These are phyloP conservation scores for Passer domesticus DNA, from an alignment of 2,113 vertebrate species.

Conservation along the genomic window DNA sequence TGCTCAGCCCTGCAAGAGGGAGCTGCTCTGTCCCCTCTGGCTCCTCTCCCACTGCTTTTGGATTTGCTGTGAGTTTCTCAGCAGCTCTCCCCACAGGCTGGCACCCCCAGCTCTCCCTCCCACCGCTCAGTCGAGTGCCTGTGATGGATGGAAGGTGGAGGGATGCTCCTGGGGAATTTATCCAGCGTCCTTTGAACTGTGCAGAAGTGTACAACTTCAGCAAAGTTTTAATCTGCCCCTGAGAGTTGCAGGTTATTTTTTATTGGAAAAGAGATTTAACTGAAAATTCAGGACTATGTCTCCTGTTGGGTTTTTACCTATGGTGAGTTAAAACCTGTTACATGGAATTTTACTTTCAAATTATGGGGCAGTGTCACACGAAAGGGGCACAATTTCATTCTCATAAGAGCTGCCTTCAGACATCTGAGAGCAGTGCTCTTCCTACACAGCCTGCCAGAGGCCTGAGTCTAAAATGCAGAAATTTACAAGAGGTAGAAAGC, in stretches of 20 bases:
- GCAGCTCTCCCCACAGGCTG: background rate
- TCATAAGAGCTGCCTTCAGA: background rate
- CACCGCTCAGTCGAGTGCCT: rapidly evolving
- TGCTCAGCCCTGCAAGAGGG: rapidly evolving
- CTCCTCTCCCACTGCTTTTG: background rate
- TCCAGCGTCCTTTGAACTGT: background rate
- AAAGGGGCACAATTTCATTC: background rate
- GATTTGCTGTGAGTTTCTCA: background rate
- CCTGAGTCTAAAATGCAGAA: background rate
- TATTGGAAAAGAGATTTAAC: background rate
- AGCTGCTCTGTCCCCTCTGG: background rate
- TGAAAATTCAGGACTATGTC: background rate
- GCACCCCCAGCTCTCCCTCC: background rate
- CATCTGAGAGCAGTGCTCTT: background rate
- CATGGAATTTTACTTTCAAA: conserved; percentile 2
- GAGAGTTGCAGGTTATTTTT: background rate
- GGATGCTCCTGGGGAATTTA: background rate
- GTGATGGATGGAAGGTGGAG: background rate
- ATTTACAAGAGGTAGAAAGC: background rate
- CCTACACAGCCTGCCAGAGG: background rate
- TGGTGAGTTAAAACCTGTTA: background rate
- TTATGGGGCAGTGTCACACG: background rate
- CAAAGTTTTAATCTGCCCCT: background rate
- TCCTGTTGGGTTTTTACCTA: background rate
- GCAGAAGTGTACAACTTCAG: background rate